A percentile compares a stretch with the other conserved stretches of the same genome.
Evolutionary conservation across 2,797 vertebrate genomes (phyloP).

Genomic region (Phrynocephalus vlangalii): DNA sequence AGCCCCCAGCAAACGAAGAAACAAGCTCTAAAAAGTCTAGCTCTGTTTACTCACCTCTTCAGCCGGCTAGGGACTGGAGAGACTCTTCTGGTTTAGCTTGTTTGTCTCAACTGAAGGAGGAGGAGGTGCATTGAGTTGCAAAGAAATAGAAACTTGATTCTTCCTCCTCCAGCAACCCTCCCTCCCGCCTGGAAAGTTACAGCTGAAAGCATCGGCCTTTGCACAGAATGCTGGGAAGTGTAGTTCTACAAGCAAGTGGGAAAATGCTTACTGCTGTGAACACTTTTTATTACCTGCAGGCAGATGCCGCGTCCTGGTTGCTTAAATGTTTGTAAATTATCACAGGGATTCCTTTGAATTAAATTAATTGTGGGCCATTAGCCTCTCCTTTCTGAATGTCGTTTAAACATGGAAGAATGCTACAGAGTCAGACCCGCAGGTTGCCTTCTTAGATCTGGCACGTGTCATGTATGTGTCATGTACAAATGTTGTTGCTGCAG

Average conservation of each 20-base stretch:
- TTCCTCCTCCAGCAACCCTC: no score
- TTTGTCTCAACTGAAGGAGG: background rate
- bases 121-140: background rate
- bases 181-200: background rate
- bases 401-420: background rate
- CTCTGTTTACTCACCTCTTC: conserved; percentile 8
- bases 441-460: background rate
- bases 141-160: background rate
- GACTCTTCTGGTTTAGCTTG: no score
- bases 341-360: background rate
- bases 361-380: no score
- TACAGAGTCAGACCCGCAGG: no score
- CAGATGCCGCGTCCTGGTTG: background rate
- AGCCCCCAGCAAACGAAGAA: background rate
- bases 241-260: background rate
- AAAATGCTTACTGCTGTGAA: background rate
- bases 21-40: background rate
- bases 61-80: background rate
- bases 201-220: background rate
- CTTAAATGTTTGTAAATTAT: background rate
- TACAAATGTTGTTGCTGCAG: background rate
- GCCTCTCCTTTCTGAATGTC: background rate
- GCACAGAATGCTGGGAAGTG: conserved; percentile 12
- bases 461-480: background rate
- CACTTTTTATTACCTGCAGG: background rate